Evolutionary conservation across 2,888 invertebrate species (phyloP).

Genomic region (Terebella lapidaria): DNA sequence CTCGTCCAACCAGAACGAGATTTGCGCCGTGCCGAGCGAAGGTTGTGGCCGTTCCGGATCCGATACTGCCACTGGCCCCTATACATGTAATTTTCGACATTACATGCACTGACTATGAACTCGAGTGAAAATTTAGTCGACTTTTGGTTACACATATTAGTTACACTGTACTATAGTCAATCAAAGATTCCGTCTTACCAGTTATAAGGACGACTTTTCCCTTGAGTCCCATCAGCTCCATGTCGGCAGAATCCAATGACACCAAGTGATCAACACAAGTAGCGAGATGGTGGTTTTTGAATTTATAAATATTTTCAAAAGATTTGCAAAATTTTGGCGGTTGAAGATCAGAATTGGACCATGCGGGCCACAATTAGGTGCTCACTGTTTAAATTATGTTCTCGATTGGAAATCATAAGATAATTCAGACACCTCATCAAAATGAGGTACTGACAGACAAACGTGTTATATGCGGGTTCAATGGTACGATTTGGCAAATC

Average conservation of each 20-base stretch:
- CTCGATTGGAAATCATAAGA: too few relatives aligned
- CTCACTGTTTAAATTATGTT: too few relatives aligned
- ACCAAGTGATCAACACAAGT: not conserved
- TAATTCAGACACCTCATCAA: too few relatives aligned
- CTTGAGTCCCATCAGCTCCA: not conserved
- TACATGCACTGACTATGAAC: too few relatives aligned
- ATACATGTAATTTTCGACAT: too few relatives aligned
- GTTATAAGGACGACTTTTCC: not conserved
- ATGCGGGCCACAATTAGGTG: too few relatives aligned
- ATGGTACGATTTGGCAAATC: too few relatives aligned
- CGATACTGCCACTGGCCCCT: constrained; percentile 5
- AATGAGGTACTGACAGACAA: too few relatives aligned
- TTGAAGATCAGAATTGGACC: too few relatives aligned
- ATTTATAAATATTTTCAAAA: too few relatives aligned
- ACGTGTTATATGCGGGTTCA: too few relatives aligned
- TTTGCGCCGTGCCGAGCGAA: not conserved
- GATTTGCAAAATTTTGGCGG: too few relatives aligned
- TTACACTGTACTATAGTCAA: not conserved
- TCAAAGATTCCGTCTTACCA: not conserved
- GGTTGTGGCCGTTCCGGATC: not conserved
- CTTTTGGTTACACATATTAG: not conserved
- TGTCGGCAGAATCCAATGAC: not conserved
- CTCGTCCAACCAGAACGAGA: not conserved
- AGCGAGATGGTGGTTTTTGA: not conserved
- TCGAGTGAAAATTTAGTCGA: not conserved